Base-by-base conservation (phyloP, 92 coral and sea anemone species). In the Desmophyllum pertusum region DNA sequence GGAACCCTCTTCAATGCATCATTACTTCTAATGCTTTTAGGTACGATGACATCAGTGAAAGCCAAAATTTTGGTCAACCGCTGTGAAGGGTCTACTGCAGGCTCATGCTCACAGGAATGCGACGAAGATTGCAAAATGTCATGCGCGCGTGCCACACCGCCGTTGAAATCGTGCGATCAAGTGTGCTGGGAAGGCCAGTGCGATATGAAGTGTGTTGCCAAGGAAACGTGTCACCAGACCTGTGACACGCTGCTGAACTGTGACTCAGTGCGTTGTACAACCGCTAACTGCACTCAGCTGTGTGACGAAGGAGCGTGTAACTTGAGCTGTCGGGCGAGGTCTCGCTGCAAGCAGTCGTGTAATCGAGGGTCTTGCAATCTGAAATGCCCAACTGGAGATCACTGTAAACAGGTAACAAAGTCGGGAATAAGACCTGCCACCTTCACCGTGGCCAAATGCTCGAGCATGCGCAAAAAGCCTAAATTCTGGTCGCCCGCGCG, bases 331-430 rank as follows among this genome's bases (percentile, higher is more conserved):
- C 68, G 86, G 29, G 93, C 91, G 29, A 83, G 50, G 78, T 71
- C 79, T 53, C 88, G 48, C 57, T 93, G 97, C 70, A 89, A 86
- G 80, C 97, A 93, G 81, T 31, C 76, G 41, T 93, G 97, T 73
- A 93, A 89, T 63, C 88, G 61, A 13, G 97, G 97, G 23, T 87
- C 77, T 23, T 93, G 97, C 75, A 85, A 78, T 43, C 92, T 93
- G 86, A 83, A 83, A 41, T 93, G 97, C 61, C 90, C 94, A 23
- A 75, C 88, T 35, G 93, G 89, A 23, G 87, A 83, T 63, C 87
- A 81, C 59, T 93, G 97, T 53, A 48, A 84, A 37, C 97, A 93
- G 86, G 84, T 80, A 39, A n/a, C n/a, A n/a, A n/a, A n/a, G n/a
- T n/a, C n/a, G n/a, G n/a, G n/a, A n/a, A n/a, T n/a, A n/a, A n/a